Evolutionary conservation across 2,797 vertebrate genomes (phyloP), one percentile per base, ranked within the genome.

Genomic region (Sylvia borin): DNA sequence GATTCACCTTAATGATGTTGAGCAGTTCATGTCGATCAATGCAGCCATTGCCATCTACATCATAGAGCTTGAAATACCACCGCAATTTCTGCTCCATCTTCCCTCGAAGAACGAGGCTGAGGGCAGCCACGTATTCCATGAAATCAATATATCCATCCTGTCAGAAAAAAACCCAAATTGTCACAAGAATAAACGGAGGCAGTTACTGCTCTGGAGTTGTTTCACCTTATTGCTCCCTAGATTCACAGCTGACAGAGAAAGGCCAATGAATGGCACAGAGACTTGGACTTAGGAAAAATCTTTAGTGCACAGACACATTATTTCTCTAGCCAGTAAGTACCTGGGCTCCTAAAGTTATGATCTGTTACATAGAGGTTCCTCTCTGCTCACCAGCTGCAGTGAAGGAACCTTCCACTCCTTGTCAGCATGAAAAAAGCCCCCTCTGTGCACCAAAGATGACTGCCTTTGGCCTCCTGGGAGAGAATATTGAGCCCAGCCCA

Each of bases 41-140:
- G 97, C 99, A 99, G 96, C 99, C 99, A 0, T 99, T 99, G 65
- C 99, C 98, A 14, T 99, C 99, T 71, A 99, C 99, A 42, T 99
- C 99, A 45, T 99, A 99, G 26, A 99, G 98, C 87, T 99, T 99
- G 97, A 99, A 99, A 90, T 99, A 99, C 99, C 99, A 99, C 60
- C 99, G 98, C 76, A 99, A 89, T 67, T 99, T 99, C 97, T 99
- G 99, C 97, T 99, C 99, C 98, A 99, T 99, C 97, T 99, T 99
- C 26, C 99, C 99, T 31, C 99, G 97, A 97, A 99, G 98, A 83
- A 99, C 98, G 1, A 99, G 98, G 94, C 99, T 99, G 85, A 99
- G 98, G 15, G 99, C 99, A 1, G 99, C 99, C 84, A 99, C 99
- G 0, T 99, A 99, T 95, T 99, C 99, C 98, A 99, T 98, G 97